Evolutionary conservation across 2,888 invertebrate genomes (phyloP).

Genomic region (Aethes cnicana): DNA sequence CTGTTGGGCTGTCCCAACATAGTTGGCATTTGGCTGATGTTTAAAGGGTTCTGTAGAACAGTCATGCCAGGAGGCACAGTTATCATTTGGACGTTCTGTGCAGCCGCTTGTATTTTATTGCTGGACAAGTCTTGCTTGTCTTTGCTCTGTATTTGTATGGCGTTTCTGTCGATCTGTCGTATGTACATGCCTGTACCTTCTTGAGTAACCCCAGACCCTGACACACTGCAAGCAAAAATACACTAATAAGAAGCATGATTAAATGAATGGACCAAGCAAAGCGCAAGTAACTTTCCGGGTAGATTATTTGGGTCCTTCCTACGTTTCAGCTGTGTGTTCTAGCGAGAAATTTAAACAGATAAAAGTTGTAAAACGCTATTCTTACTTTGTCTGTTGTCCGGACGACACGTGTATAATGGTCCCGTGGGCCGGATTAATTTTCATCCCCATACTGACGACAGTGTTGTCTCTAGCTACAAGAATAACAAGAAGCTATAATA

Average conservation of each 20-base stretch:
- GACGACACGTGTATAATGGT: slow-evolving; percentile 77
- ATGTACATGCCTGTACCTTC: slow-evolving; percentile 75
- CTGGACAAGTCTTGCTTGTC: slow-evolving; percentile 65
- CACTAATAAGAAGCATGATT: background rate
- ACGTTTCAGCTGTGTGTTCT: too few relatives aligned
- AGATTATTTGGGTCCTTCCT: too few relatives aligned
- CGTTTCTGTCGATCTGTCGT: slow-evolving; percentile 70
- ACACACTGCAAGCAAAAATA: slow-evolving; percentile 51
- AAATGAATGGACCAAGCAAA: background rate
- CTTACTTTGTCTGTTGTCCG: slow-evolving; percentile 76
- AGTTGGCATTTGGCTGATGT: slow-evolving; percentile 68
- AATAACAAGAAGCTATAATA: slow-evolving; percentile 6
- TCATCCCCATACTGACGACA: slow-evolving; percentile 76
- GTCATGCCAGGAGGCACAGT: slow-evolving; percentile 76
- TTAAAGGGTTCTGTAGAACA: slow-evolving; percentile 70
- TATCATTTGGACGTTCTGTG: slow-evolving; percentile 76
- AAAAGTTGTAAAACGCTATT: too few relatives aligned
- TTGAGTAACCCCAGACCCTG: slow-evolving; percentile 58
- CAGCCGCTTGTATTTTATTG: slow-evolving; percentile 62
- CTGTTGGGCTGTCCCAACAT: slow-evolving; percentile 69
- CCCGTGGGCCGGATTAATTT: slow-evolving; percentile 74
- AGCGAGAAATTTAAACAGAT: too few relatives aligned
- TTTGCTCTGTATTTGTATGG: slow-evolving; percentile 72
- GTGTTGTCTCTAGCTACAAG: slow-evolving; percentile 71
- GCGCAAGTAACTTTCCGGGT: too few relatives aligned